A percentile compares a stretch with the other conserved stretches of the same genome.
Evolutionary conservation across 2,888 invertebrate genomes (phyloP).

Genomic region (Athalia cordata): DNA sequence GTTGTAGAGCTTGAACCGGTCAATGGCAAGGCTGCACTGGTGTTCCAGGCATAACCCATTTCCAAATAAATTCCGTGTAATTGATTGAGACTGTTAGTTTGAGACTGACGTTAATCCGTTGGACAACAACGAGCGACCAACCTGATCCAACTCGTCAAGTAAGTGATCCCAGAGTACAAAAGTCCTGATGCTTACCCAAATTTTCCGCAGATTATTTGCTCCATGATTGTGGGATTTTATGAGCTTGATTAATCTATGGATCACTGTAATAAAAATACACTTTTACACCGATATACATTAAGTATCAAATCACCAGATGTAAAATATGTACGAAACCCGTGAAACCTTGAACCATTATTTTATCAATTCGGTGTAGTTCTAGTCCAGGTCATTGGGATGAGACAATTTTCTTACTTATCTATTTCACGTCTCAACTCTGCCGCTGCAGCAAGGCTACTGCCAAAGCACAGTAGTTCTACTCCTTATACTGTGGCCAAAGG

Average conservation of each 20-base stretch:
- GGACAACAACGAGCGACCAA: too few species aligned
- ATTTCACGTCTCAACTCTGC: too few species aligned
- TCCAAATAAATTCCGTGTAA: background rate
- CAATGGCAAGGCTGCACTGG: background rate
- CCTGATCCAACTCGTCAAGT: too few species aligned
- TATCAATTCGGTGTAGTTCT: background rate
- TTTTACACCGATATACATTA: slow-evolving; percentile 48
- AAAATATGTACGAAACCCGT: slow-evolving; percentile 48
- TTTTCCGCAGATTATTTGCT: slow-evolving; percentile 69
- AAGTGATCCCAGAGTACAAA: slow-evolving; percentile 8
- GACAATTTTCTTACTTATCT: too few species aligned
- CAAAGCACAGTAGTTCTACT: too few species aligned
- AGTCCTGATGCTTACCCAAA: slow-evolving; percentile 65
- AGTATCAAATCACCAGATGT: slow-evolving; percentile 50
- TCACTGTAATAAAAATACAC: slow-evolving; percentile 48
- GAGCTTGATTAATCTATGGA: slow-evolving; percentile 46
- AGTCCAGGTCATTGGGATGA: too few species aligned
- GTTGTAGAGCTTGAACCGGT: too few species aligned
- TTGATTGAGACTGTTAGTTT: too few species aligned
- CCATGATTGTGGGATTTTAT: slow-evolving; percentile 59
- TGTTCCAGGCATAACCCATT: background rate
- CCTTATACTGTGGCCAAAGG: too few species aligned
- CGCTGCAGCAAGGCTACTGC: too few species aligned
- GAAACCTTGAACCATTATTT: slow-evolving; percentile 32
- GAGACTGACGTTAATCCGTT: too few species aligned